phyloP scores from a whole-genome alignment of 2,797 vertebrate genomes.

The Bradypodion ventrale region DNA sequence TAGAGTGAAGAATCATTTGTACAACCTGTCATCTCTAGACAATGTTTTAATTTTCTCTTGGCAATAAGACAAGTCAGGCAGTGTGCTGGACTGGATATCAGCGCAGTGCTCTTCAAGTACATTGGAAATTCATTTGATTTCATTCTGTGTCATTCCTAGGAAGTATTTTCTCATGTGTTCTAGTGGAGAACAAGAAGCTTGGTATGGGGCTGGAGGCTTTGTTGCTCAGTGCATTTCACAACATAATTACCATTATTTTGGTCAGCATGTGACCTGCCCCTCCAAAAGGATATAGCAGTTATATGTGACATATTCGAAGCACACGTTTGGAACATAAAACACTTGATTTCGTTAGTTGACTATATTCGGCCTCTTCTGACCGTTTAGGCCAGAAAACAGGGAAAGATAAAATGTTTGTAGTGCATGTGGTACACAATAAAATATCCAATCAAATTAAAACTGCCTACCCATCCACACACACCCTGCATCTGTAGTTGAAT shows the following conservation, averaged over 20 bases:
- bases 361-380: neutral
- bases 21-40: slow-evolving; percentile 22
- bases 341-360: neutral
- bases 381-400: neutral
- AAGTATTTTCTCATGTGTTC: slow-evolving; percentile 36
- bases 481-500: neutral
- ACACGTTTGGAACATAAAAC: slow-evolving; percentile 24
- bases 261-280: slow-evolving; percentile 36
- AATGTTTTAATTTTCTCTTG: neutral
- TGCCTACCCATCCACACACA: neutral
- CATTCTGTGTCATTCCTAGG: neutral
- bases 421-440: neutral
- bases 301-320: neutral
- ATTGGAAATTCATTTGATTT: slow-evolving; percentile 43
- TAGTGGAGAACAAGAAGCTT: neutral
- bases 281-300: slow-evolving; percentile 13
- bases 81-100: slow-evolving; percentile 1
- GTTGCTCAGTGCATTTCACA: slow-evolving; percentile 26
- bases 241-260: slow-evolving; percentile 35
- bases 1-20: slow-evolving; percentile 27
- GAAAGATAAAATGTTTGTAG: neutral
- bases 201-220: slow-evolving; percentile 1
- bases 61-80: slow-evolving; percentile 6
- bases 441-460: neutral
- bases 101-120: slow-evolving; percentile 12